Conservation (phyloP, 2,888 invertebrate genomes). For the Drosophila mettleri region DNA sequence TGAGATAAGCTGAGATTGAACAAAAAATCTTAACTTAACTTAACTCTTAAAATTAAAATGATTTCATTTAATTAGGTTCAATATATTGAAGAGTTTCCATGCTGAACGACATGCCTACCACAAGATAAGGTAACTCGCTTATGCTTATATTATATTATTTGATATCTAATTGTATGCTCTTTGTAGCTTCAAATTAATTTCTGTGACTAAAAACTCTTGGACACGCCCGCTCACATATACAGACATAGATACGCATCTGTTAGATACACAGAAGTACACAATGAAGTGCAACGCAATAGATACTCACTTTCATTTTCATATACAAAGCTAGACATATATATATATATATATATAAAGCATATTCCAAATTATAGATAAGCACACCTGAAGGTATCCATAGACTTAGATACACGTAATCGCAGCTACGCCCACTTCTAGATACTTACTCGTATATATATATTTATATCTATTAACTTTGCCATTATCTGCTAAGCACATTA, state of each 20-base stretch:
- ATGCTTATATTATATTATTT: not conserved
- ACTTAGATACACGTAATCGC: not conserved
- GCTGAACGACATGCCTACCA: not conserved
- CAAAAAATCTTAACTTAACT: not conserved
- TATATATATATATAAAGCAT: not conserved
- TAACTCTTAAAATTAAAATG: too few relatives aligned
- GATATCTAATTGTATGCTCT: not conserved
- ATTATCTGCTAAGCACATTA: not conserved
- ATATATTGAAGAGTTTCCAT: not conserved
- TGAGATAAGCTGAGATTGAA: too few relatives aligned
- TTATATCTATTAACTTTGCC: not conserved
- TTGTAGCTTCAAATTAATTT: not conserved
- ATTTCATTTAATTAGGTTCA: not conserved
- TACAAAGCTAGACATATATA: not conserved
- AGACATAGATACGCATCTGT: not conserved
- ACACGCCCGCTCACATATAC: not conserved
- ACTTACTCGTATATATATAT: not conserved
- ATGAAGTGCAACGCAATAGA: too few relatives aligned
- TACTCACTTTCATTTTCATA: not conserved
- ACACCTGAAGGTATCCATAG: not conserved
- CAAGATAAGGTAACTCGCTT: not conserved
- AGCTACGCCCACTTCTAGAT: conserved; percentile 3
- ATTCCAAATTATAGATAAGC: not conserved
- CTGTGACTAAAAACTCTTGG: too few relatives aligned
- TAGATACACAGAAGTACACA: not conserved